Evolutionary conservation across 2,888 invertebrate species (phyloP).

Genomic region (Lithophane socia): DNA sequence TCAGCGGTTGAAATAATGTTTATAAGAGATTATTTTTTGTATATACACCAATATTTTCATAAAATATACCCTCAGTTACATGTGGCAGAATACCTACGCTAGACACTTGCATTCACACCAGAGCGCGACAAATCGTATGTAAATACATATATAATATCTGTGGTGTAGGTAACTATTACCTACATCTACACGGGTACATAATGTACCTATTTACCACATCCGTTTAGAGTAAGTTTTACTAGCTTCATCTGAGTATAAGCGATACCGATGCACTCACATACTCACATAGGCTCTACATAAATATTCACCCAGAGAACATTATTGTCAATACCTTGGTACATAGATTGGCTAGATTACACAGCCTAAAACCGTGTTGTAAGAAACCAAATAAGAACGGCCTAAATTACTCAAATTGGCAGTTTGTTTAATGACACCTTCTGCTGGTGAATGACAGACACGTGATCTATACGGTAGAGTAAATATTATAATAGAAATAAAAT

Average conservation of each 20-base stretch:
- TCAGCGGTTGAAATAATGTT: background rate
- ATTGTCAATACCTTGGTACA: slow-evolving; percentile 22
- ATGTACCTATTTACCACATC: background rate
- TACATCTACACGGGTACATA: background rate
- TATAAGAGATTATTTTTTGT: background rate
- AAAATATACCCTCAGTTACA: background rate
- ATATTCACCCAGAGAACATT: background rate
- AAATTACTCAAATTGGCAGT: slow-evolving; percentile 51
- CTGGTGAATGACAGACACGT: slow-evolving; percentile 50
- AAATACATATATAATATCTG: too few species aligned
- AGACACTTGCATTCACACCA: slow-evolving; percentile 1
- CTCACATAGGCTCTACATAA: background rate
- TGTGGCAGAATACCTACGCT: background rate
- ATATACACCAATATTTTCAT: background rate
- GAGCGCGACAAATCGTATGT: slow-evolving; percentile 18
- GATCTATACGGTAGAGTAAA: slow-evolving; percentile 44
- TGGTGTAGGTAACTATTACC: background rate
- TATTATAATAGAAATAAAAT: slow-evolving; percentile 53
- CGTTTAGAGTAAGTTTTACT: background rate
- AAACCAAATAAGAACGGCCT: slow-evolving; percentile 55
- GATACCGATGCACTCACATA: background rate
- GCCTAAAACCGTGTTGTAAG: slow-evolving; percentile 44
- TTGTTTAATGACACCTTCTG: slow-evolving; percentile 41
- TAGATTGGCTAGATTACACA: slow-evolving; percentile 35
- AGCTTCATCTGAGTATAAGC: background rate